A percentile compares a stretch with the other conserved stretches of the same genome.
Conservation (phyloP, 2,113 vertebrate genomes). For the Lagopus leucura region DNA sequence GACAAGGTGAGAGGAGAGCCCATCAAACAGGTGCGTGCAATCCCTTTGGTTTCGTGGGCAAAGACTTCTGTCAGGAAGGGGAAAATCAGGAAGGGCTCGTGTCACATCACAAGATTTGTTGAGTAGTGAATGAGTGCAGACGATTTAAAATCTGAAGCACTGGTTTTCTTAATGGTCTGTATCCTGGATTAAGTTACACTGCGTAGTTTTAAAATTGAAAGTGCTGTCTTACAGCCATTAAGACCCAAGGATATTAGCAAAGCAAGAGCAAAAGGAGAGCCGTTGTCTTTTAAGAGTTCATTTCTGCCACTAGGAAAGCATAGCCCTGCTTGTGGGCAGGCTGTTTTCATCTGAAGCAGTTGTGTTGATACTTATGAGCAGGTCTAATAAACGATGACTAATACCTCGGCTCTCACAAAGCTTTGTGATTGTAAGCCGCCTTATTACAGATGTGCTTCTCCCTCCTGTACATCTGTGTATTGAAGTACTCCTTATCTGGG, state of each 20-base stretch:
- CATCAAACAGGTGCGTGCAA: conserved; percentile 51
- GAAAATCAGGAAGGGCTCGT: not conserved
- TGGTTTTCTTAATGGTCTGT: not conserved
- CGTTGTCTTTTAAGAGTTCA: not conserved
- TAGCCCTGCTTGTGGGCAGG: not conserved
- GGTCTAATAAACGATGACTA: not conserved
- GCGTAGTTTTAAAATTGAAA: not conserved
- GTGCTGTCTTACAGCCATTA: rapidly evolving
- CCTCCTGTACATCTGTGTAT: not conserved
- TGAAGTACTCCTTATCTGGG: not conserved
- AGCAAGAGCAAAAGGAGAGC: not conserved
- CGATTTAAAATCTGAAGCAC: not conserved
- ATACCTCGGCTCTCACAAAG: not conserved
- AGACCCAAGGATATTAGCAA: not conserved
- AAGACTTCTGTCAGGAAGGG: not conserved
- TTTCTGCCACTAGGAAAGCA: not conserved
- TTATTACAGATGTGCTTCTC: not conserved
- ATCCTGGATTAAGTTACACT: not conserved
- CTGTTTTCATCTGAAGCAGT: not conserved
- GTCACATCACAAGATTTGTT: not conserved
- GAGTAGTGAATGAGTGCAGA: not conserved
- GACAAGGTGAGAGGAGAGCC: conserved; percentile 88
- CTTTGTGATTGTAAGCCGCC: not conserved
- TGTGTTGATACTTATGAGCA: not conserved
- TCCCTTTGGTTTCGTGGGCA: not conserved